Conservation (phyloP, 2,888 invertebrate genomes). For the Augiades crinisus region DNA sequence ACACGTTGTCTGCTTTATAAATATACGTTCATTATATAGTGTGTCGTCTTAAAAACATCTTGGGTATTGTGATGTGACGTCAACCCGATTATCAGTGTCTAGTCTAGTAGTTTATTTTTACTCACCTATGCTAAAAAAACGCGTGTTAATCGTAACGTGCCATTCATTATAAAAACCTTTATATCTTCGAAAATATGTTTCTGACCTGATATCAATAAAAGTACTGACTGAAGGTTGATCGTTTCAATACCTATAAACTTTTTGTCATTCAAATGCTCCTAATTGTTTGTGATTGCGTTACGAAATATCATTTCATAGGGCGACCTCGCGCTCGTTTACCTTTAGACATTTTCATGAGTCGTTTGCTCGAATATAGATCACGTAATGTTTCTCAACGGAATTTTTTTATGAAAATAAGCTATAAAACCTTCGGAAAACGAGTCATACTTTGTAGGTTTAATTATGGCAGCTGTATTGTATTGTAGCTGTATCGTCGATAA, state of each 20-base stretch:
- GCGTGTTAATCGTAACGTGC: too few species aligned
- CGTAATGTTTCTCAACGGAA: conserved; percentile 40
- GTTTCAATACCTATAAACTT: too few species aligned
- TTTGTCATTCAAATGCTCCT: conserved; percentile 11
- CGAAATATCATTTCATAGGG: conserved; percentile 33
- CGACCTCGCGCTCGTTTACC: conserved; percentile 49
- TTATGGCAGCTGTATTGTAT: conserved; percentile 30
- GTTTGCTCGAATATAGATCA: conserved; percentile 41
- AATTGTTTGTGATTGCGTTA: conserved; percentile 27
- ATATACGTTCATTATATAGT: background rate
- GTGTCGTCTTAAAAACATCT: conserved; percentile 7
- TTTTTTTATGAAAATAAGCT: conserved; percentile 20
- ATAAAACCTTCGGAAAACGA: conserved; percentile 4
- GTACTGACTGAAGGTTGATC: too few species aligned
- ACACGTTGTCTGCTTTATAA: conserved; percentile 7
- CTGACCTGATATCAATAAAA: too few species aligned
- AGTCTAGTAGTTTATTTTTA: background rate
- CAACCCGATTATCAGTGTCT: background rate
- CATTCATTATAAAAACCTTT: too few species aligned
- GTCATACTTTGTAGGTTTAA: conserved; percentile 1
- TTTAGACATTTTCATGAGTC: conserved; percentile 40
- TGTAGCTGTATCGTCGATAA: conserved; percentile 54
- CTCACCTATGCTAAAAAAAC: too few species aligned
- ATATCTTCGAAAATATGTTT: too few species aligned
- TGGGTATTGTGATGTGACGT: conserved; percentile 9